phyloP scores from a whole-genome alignment of 53 echinoderm and acorn worm species.

The Mesocentrotus franciscanus region DNA sequence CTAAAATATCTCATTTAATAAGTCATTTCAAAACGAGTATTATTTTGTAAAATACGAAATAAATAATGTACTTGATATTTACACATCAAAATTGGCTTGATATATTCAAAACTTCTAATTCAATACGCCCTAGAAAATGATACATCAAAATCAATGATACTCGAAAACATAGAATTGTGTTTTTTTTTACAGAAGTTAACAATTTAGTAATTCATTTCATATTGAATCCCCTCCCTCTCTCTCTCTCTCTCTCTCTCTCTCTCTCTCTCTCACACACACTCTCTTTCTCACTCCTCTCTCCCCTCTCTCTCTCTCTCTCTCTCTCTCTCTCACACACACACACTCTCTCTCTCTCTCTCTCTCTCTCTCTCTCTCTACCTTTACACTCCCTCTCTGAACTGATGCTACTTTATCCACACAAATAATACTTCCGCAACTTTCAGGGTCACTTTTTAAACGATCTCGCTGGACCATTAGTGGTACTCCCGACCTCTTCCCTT shows the following conservation, averaged over 20 bases:
- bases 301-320: not conserved
- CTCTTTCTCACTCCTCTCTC: not conserved
- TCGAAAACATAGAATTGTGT: not conserved
- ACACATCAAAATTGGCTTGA: slow-evolving; percentile 16
- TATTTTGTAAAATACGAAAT: not conserved
- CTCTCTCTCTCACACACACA: not conserved
- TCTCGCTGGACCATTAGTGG: no score
- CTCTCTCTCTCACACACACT: not conserved
- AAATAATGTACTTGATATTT: slow-evolving; percentile 10
- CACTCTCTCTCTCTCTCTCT: not conserved
- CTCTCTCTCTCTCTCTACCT: no score
- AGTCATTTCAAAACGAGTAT: slow-evolving; percentile 33
- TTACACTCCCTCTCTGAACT: not conserved
- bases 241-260: not conserved
- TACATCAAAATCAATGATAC: not conserved
- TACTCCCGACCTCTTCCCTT: no score
- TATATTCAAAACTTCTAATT: slow-evolving; percentile 21
- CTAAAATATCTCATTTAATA: slow-evolving; percentile 49
- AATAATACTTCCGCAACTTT: no score
- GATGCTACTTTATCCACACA: no score
- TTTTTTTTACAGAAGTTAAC: not conserved
- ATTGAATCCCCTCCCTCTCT: not conserved
- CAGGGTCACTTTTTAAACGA: no score
- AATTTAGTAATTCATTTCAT: not conserved
- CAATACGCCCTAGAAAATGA: slow-evolving; percentile 3